phyloP scores from a whole-genome alignment of 1,140 invertebrate genomes.

The Pseudachorutes palmiensis region DNA sequence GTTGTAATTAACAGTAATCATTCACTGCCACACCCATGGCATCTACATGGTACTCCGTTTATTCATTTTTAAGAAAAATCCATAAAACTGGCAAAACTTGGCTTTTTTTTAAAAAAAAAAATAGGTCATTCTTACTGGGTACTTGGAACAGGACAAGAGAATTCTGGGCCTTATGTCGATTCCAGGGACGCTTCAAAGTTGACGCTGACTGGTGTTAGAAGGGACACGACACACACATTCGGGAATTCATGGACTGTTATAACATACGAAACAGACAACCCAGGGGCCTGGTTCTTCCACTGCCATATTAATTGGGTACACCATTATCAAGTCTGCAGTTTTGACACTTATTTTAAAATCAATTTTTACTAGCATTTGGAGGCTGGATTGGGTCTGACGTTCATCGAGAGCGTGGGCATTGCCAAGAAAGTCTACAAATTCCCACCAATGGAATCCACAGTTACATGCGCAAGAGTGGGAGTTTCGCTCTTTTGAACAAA shows the following conservation, averaged over 20 bases:
- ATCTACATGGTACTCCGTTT: not conserved
- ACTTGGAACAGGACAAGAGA: not conserved
- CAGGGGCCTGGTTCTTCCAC: conserved; percentile 18
- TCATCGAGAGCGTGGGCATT: not conserved
- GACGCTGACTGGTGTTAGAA: not conserved
- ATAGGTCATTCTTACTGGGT: conserved; percentile 21
- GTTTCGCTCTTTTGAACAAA: no score
- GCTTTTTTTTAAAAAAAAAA: not conserved
- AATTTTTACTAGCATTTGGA: not conserved
- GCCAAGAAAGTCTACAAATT: not conserved
- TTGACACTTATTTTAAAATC: not conserved
- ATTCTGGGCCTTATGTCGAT: not conserved
- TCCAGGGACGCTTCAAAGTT: not conserved
- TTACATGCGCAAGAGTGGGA: not conserved
- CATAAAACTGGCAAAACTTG: no score
- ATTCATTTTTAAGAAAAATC: not conserved
- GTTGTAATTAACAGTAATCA: conserved; percentile 20
- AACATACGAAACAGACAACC: conserved; percentile 4
- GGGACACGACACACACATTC: conserved; percentile 5
- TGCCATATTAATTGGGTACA: conserved; percentile 16
- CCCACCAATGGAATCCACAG: not conserved
- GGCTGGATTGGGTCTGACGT: not conserved
- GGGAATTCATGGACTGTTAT: conserved; percentile 8
- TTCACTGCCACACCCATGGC: conserved; percentile 11
- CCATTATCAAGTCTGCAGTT: not conserved